phyloP scores from a whole-genome alignment of 1,140 invertebrate genomes.

The Temnothorax longispinosus region DNA sequence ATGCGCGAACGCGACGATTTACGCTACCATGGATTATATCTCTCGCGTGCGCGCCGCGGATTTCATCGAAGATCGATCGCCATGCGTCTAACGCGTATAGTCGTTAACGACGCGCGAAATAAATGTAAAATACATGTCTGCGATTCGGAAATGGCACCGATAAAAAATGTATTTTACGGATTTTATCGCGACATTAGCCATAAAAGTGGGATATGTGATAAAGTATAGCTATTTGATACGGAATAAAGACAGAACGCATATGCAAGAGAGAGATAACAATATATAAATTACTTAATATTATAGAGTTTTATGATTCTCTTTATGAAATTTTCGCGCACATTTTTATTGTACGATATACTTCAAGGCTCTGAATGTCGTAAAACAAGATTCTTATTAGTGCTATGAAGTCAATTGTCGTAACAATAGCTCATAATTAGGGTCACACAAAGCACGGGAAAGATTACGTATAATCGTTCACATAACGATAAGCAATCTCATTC shows the following conservation, averaged over 20 bases:
- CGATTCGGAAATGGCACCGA: neutral
- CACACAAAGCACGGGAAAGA: slow-evolving; percentile 24
- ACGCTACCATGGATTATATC: slow-evolving; percentile 17
- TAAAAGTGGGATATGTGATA: neutral
- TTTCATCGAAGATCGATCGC: slow-evolving; percentile 41
- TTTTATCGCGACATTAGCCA: neutral
- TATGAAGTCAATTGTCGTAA: slow-evolving; percentile 3
- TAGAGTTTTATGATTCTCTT: neutral
- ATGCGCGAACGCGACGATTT: slow-evolving; percentile 50
- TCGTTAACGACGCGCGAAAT: slow-evolving; percentile 33
- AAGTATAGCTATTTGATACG: neutral
- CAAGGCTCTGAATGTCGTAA: neutral
- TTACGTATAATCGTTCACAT: slow-evolving; percentile 37
- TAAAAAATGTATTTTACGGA: neutral
- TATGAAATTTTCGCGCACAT: neutral
- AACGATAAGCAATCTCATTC: slow-evolving; percentile 39
- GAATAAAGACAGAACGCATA: neutral
- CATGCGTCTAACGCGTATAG: slow-evolving; percentile 24
- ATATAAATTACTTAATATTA: neutral
- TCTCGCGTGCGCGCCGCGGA: slow-evolving; percentile 7
- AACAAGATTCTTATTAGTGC: neutral
- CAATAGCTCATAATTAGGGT: slow-evolving; percentile 24
- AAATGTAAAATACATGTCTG: slow-evolving; percentile 1
- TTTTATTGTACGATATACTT: neutral
- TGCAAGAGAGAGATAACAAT: neutral